Evolutionary conservation across 2,113 vertebrate species (phyloP).

Genomic region (Engraulis encrasicolus): DNA sequence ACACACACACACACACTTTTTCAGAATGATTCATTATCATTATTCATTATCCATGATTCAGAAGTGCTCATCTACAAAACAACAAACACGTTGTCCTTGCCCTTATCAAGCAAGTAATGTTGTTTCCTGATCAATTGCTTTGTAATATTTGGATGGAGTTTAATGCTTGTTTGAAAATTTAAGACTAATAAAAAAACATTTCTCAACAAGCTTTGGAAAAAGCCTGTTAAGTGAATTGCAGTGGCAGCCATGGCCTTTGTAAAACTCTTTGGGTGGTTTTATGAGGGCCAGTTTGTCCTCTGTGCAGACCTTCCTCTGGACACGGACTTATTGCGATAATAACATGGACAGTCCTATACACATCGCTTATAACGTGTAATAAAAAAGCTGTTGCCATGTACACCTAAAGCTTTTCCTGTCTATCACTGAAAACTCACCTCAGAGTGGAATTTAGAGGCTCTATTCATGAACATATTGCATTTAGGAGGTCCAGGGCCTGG

Average conservation of each 20-base stretch:
- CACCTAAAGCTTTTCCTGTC: too few species aligned
- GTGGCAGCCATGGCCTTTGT: constrained; percentile 17
- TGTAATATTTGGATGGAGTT: background rate
- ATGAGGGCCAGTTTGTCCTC: constrained; percentile 19
- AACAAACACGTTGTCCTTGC: background rate
- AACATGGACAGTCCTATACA: too few species aligned
- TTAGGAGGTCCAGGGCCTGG: too few species aligned
- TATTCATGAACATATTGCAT: too few species aligned
- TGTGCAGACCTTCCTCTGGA: constrained; percentile 6
- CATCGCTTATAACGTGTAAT: too few species aligned
- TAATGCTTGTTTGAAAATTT: background rate
- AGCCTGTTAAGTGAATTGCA: constrained; percentile 6
- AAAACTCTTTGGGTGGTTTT: constrained; percentile 14
- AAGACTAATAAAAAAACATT: constrained; percentile 7
- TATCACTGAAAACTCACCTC: too few species aligned
- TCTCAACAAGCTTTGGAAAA: background rate
- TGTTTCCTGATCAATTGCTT: background rate
- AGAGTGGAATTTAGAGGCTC: too few species aligned
- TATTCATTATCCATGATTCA: too few species aligned
- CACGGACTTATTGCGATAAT: background rate
- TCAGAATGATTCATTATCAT: too few species aligned
- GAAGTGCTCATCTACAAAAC: too few species aligned
- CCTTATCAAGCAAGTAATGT: background rate
- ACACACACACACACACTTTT: too few species aligned
- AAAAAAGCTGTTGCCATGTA: too few species aligned